Percentiles rank a stretch among this genome's conserved stretches.
These are phyloP conservation scores for Parascotia fuliginaria DNA, from an alignment of 2,888 invertebrate species.

Conservation along the genomic window DNA sequence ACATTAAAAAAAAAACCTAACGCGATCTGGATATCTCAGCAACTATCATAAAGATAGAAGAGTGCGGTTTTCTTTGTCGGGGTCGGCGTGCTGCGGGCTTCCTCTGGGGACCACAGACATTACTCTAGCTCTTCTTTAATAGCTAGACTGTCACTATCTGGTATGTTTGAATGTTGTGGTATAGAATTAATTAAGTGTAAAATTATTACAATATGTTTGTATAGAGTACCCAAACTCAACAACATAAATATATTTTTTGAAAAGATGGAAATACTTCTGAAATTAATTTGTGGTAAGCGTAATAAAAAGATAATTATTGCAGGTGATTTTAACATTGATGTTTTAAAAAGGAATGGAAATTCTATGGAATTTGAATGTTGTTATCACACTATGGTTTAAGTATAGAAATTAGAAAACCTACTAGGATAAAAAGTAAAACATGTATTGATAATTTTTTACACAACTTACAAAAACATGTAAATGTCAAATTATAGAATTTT, in stretches of 20 bases:
- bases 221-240: not conserved
- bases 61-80: no score
- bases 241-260: not conserved
- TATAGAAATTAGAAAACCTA: not conserved
- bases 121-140: no score
- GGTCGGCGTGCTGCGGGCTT: no score
- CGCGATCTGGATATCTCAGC: no score
- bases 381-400: not conserved
- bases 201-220: not conserved
- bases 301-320: not conserved
- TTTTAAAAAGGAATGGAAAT: not conserved
- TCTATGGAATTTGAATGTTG: not conserved
- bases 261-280: not conserved
- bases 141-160: not conserved
- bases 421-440: not conserved
- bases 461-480: not conserved
- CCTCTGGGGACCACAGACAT: no score
- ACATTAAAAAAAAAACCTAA: conserved; percentile 66
- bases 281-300: not conserved
- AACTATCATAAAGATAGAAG: no score
- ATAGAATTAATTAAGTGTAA: not conserved
- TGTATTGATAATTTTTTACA: not conserved
- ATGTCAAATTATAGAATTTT: not conserved
- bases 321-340: not conserved
- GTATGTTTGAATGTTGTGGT: conserved; percentile 3